These are phyloP conservation scores for Oncorhynchus gorbuscha DNA, from an alignment of 2,113 vertebrate genomes.

Conservation along the genomic window DNA sequence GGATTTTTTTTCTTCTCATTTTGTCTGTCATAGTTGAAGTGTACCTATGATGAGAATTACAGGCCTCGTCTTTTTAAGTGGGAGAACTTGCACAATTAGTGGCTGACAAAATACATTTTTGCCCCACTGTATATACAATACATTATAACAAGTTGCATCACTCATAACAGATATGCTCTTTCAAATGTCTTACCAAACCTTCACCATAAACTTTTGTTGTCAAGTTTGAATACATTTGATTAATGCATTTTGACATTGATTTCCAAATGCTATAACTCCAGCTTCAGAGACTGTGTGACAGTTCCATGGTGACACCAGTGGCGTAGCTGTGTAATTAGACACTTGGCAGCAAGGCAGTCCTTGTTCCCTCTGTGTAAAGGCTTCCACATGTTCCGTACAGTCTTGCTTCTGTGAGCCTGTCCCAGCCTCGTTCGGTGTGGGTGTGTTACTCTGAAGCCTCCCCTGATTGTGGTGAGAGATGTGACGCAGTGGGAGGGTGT, in stretches of 20 bases:
- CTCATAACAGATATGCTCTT: background rate
- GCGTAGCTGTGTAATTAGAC: conserved; percentile 60
- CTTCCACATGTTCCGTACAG: conserved; percentile 62
- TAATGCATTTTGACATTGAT: background rate
- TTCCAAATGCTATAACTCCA: background rate
- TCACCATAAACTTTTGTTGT: background rate
- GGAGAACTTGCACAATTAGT: too few species aligned
- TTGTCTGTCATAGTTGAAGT: too few species aligned
- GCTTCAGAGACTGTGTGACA: conserved; percentile 47
- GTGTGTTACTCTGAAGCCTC: conserved; percentile 40
- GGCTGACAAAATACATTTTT: too few species aligned
- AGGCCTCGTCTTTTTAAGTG: too few species aligned
- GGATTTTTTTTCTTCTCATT: too few species aligned
- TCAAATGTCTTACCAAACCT: background rate
- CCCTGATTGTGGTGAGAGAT: conserved; percentile 39
- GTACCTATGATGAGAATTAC: too few species aligned
- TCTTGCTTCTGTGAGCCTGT: conserved; percentile 17
- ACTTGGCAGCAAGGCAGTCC: conserved; percentile 23
- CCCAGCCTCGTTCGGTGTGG: conserved; percentile 9
- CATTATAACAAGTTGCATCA: background rate
- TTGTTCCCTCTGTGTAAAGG: conserved; percentile 55
- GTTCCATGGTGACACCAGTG: conserved; percentile 36
- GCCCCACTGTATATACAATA: too few species aligned
- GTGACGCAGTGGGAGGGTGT: conserved; percentile 11
- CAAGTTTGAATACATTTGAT: background rate